phyloP scores from a whole-genome alignment of 30 jellyfish, hydroid and myxozoan genomes.

The Hydractinia echinata region DNA sequence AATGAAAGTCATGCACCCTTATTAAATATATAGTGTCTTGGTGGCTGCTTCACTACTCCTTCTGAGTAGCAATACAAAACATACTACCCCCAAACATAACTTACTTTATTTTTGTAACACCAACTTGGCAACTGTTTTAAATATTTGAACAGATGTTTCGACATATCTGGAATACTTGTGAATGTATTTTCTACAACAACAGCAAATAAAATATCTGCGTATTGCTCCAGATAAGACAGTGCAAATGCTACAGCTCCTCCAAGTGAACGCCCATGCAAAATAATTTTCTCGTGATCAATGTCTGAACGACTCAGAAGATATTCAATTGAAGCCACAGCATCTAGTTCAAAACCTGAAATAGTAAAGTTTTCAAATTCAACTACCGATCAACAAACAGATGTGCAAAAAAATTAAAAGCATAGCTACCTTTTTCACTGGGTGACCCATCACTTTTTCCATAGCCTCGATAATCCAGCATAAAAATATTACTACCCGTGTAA shows the following conservation, averaged over 20 bases:
- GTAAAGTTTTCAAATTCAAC: neutral
- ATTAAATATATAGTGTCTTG: no score
- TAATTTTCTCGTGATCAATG: constrained; percentile 59
- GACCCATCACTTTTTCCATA: constrained; percentile 90
- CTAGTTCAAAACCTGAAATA: constrained; percentile 61
- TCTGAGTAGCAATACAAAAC: neutral
- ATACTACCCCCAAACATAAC: neutral
- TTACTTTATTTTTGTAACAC: constrained; percentile 81
- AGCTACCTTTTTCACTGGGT: constrained; percentile 83
- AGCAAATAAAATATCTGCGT: constrained; percentile 51
- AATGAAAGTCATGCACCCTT: no score
- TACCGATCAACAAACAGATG: neutral
- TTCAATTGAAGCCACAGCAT: constrained; percentile 78
- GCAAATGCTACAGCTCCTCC: constrained; percentile 92
- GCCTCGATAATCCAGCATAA: constrained; percentile 82
- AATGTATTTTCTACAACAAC: constrained; percentile 80
- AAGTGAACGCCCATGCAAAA: constrained; percentile 73
- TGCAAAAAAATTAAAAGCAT: neutral
- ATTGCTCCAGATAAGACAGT: constrained; percentile 56
- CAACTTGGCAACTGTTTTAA: constrained; percentile 57
- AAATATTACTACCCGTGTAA: constrained; percentile 78
- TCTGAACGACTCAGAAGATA: constrained; percentile 58
- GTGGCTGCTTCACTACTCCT: no score
- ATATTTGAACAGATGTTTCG: constrained; percentile 58
- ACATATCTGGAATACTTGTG: constrained; percentile 89